Evolutionary conservation across 2,888 invertebrate species (phyloP).

Genomic region (Xestia ashworthii): DNA sequence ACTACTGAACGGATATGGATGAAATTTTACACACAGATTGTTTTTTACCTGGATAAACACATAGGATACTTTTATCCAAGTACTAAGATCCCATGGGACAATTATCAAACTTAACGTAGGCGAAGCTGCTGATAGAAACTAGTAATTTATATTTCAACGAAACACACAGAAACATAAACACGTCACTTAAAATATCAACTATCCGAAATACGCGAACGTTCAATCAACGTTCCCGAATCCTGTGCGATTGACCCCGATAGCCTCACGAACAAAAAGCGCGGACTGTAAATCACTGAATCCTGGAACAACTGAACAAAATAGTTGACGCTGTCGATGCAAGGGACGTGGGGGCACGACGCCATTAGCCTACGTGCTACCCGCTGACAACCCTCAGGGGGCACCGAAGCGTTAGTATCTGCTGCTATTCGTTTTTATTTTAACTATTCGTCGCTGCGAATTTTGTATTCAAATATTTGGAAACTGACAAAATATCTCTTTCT

Average conservation of each 20-base stretch:
- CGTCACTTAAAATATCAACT: neutral
- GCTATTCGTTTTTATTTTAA: constrained; percentile 40
- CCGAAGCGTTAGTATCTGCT: constrained; percentile 29
- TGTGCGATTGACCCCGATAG: constrained; percentile 57
- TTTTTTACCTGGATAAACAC: too few species aligned
- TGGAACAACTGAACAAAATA: constrained; percentile 70
- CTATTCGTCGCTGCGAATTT: constrained; percentile 16
- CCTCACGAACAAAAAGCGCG: constrained; percentile 75
- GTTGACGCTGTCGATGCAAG: constrained; percentile 65
- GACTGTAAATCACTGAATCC: constrained; percentile 75
- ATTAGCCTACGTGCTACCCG: constrained; percentile 68
- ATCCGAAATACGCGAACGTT: constrained; percentile 47
- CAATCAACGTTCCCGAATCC: constrained; percentile 56
- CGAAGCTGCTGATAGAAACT: too few species aligned
- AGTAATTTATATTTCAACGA: neutral
- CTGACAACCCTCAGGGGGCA: constrained; percentile 43
- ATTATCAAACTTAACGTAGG: too few species aligned
- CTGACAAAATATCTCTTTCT: too few species aligned
- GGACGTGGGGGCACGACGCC: constrained; percentile 74
- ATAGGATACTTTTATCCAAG: too few species aligned
- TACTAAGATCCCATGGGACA: too few species aligned
- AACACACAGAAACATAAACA: constrained; percentile 1
- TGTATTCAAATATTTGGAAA: constrained; percentile 15
- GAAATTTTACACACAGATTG: too few species aligned
- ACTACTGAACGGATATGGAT: too few species aligned